phyloP scores from a whole-genome alignment of 2,797 vertebrate genomes.

The Jordanella pulchra region DNA sequence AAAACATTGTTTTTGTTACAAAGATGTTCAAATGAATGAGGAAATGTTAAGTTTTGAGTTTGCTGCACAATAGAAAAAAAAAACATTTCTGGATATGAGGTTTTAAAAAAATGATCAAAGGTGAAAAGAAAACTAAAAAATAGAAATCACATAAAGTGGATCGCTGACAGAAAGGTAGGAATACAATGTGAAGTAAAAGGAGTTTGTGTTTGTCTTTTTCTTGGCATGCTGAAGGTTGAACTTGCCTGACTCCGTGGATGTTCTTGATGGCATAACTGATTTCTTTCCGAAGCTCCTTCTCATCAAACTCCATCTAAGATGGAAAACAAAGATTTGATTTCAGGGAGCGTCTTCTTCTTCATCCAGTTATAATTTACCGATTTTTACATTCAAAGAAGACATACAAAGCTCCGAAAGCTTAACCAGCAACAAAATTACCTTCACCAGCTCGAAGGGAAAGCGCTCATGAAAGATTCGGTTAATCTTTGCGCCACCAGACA shows the following conservation, averaged over 20 bases:
- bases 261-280: conserved; percentile 98
- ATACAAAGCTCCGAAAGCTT: neutral
- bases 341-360: neutral
- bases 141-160: conserved; percentile 15
- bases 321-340: conserved; percentile 7
- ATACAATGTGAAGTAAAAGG: conserved; percentile 7
- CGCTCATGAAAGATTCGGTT: conserved; percentile 96
- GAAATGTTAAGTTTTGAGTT: neutral
- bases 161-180: conserved; percentile 9
- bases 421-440: conserved; percentile 74
- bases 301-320: conserved; percentile 94
- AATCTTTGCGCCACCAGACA: conserved; percentile 93
- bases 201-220: neutral
- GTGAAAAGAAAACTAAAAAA: conserved; percentile 11
- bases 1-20: neutral
- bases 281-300: conserved; percentile 93
- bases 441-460: conserved; percentile 93
- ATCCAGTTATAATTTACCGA: neutral
- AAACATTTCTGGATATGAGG: conserved; percentile 1
- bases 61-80: too few species aligned
- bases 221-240: conserved; percentile 20
- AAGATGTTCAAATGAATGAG: neutral
- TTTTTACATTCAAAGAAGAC: neutral
- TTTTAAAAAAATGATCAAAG: conserved; percentile 8
- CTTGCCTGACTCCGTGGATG: conserved; percentile 96